A percentile compares a stretch with the other conserved stretches of the same genome.
phyloP scores from a whole-genome alignment of 2,797 vertebrate genomes.

The Amniataba percoides region DNA sequence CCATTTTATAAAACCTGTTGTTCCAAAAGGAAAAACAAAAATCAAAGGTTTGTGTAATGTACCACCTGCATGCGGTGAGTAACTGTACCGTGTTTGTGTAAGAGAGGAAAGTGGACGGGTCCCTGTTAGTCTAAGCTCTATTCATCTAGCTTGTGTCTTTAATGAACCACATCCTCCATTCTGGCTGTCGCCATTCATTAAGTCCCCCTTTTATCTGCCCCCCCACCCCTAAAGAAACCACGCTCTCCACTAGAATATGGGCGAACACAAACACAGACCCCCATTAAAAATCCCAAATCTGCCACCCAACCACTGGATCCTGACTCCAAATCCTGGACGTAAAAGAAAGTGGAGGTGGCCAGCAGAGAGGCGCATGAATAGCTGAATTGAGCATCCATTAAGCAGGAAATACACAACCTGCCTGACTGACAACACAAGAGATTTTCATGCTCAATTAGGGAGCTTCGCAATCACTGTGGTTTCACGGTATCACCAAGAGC shows the following conservation, averaged over 20 bases:
- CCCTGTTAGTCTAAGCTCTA: constrained; percentile 79
- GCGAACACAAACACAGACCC: constrained; percentile 76
- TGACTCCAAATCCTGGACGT: constrained; percentile 59
- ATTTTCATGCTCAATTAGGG: constrained; percentile 75
- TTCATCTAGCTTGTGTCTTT: constrained; percentile 85
- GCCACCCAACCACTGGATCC: constrained; percentile 74
- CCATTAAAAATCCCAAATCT: constrained; percentile 76
- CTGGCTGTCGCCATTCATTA: constrained; percentile 86
- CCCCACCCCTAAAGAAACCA: constrained; percentile 71
- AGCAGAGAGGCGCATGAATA: constrained; percentile 51
- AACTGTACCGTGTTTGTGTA: constrained; percentile 68
- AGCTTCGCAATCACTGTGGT: constrained; percentile 60
- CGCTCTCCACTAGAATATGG: constrained; percentile 77
- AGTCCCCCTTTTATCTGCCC: constrained; percentile 81
- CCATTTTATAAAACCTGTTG: constrained; percentile 34
- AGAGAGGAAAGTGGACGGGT: constrained; percentile 73
- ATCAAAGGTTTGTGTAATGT: constrained; percentile 46
- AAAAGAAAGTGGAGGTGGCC: constrained; percentile 37
- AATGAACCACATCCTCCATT: constrained; percentile 88
- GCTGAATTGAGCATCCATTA: constrained; percentile 63
- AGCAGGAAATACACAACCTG: constrained; percentile 68
- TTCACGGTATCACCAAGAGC: constrained; percentile 58
- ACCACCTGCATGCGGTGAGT: constrained; percentile 67
- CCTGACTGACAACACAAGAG: constrained; percentile 66
- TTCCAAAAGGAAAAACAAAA: constrained; percentile 11